These are phyloP conservation scores for Furcifer pardalis DNA, from an alignment of 2,797 vertebrate species.

Conservation along the genomic window DNA sequence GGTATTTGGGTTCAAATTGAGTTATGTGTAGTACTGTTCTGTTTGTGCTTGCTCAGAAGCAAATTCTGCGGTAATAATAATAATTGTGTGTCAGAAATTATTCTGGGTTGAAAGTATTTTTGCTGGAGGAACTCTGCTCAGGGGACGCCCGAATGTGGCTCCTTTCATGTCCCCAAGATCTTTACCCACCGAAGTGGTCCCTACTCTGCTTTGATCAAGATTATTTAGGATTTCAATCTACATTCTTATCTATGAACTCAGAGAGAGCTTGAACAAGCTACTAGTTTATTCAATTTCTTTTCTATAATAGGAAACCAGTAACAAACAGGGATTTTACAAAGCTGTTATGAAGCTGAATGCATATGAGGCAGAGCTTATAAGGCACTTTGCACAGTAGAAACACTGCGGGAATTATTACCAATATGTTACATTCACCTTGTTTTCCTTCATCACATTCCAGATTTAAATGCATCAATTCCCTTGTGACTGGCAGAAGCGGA, in stretches of 20 bases:
- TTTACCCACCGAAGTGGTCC: no score
- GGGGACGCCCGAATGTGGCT: no score
- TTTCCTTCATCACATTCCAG: conserved; percentile 45
- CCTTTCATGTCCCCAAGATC: no score
- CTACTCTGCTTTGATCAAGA: conserved; percentile 1
- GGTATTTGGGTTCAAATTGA: background rate
- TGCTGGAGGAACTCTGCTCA: no score
- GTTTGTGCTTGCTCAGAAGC: background rate
- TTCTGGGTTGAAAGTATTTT: no score
- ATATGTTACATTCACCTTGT: conserved; percentile 25
- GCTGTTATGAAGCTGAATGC: background rate
- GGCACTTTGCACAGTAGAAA: background rate
- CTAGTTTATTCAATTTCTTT: background rate
- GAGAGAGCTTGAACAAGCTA: background rate
- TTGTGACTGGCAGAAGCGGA: conserved; percentile 44
- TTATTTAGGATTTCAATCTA: background rate
- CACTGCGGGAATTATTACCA: background rate
- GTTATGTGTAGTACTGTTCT: background rate
- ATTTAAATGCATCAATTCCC: conserved; percentile 28
- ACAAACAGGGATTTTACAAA: background rate
- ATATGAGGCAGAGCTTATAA: background rate
- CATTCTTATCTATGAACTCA: background rate
- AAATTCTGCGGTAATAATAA: background rate
- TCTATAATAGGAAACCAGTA: background rate
- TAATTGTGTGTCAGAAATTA: no score